Evolutionary conservation across 1,140 invertebrate genomes (phyloP), one percentile per base, ranked within the genome.

Genomic region (Ganaspis sp.): DNA sequence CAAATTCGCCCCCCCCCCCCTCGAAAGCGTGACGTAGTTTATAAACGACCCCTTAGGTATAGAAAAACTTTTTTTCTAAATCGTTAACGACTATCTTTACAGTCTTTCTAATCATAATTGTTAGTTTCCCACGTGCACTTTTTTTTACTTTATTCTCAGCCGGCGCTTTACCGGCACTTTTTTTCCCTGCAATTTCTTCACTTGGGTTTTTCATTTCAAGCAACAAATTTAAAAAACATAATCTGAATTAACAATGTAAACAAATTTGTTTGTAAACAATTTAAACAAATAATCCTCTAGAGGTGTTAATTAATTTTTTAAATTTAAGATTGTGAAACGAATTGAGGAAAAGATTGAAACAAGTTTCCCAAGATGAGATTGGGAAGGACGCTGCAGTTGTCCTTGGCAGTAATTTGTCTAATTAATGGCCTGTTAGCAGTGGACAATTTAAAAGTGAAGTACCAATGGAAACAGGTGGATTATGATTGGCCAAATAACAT

Each of bases 391-490:
- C 23, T n/a, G 26, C 11, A 29, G 58, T 34, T n/a, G 58, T 64
- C 58, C 26, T 21, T 74, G 17, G 19, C 77, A 77, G 75, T 76
- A 75, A 19, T 83, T 75, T 83, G 79, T 77, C 75, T 77, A 77
- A 84, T 84, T 75, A 73, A 49, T 11, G 70, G 83, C 83, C 81
- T 84, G 19, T 82, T 80, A 70, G 90, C 88, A 71, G 94, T 94
- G 86, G 94, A 94, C 84, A 94, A 94, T 89, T 89, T 95, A 40
- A 92, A 92, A 69, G 93, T 95, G 4, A 92, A 91, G 12, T 95
- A 93, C 86, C 93, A 95, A 82, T 96, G 95, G 95, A 94, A 94
- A 77, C 92, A 94, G 86, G 88, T 95, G 19, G 95, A 95, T 81
- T 96, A 93, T 85, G 92, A 93, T 37, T 95, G 93, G 88, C 92